These are phyloP conservation scores for Syrmaticus mikado DNA, from an alignment of 2,113 vertebrate genomes.

Conservation along the genomic window DNA sequence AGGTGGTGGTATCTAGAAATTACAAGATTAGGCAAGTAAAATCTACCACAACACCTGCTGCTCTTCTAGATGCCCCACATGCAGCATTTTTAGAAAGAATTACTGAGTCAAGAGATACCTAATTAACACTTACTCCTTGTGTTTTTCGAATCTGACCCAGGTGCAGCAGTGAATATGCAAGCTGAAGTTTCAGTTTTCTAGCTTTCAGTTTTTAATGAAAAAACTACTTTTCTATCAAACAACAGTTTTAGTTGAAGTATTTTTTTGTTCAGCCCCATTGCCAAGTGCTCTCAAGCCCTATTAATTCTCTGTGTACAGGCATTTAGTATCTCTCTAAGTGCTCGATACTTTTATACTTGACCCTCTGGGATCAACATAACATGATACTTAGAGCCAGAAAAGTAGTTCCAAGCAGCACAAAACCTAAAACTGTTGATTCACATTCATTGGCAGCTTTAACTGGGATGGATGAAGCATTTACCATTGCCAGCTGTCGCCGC, in stretches of 20 bases:
- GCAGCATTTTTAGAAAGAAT: constrained; percentile 39
- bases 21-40: constrained; percentile 48
- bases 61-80: constrained; percentile 23
- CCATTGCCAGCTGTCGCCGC: neutral
- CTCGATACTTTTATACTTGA: constrained; percentile 16
- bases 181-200: constrained; percentile 58
- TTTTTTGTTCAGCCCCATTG: neutral
- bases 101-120: constrained; percentile 51
- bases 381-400: constrained; percentile 2
- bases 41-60: constrained; percentile 60
- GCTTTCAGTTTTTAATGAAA: constrained; percentile 23
- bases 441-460: neutral
- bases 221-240: constrained; percentile 6
- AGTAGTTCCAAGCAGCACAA: constrained; percentile 33
- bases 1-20: neutral
- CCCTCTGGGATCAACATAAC: constrained; percentile 19
- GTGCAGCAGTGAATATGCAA: constrained; percentile 45
- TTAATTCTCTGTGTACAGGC: neutral
- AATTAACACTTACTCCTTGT: constrained; percentile 47
- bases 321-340: constrained; percentile 37
- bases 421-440: constrained; percentile 11
- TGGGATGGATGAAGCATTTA: constrained; percentile 11
- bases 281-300: constrained; percentile 20
- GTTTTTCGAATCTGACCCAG: constrained; percentile 50
- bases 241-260: neutral